phyloP scores from a whole-genome alignment of 2,888 invertebrate genomes.

The Alcis repandata region DNA sequence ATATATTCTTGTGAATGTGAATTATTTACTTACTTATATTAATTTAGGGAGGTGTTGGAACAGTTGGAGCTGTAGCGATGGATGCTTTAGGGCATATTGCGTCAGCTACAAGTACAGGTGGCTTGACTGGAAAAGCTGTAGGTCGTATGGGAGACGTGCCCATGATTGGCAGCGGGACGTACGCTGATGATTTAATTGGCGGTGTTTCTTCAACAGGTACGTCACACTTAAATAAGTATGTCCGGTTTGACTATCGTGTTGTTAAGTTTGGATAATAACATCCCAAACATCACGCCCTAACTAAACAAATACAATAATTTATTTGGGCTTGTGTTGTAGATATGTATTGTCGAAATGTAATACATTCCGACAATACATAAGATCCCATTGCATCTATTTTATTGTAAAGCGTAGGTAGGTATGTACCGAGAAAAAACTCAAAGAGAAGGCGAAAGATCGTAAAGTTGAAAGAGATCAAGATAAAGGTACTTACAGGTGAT shows the following conservation, averaged over 20 bases:
- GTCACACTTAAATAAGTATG: background rate
- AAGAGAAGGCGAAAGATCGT: background rate
- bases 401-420: too few relatives aligned
- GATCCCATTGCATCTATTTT: too few relatives aligned
- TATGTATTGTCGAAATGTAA: too few relatives aligned
- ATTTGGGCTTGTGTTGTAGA: too few relatives aligned
- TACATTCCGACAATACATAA: too few relatives aligned
- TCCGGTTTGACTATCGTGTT: background rate
- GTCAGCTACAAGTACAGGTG: constrained; percentile 94
- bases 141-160: constrained; percentile 94
- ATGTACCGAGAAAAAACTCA: background rate
- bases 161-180: constrained; percentile 91
- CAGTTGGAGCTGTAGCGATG: constrained; percentile 94
- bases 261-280: background rate
- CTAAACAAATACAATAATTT: too few relatives aligned
- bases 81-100: constrained; percentile 91
- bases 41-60: constrained; percentile 88
- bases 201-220: constrained; percentile 93
- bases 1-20: too few relatives aligned
- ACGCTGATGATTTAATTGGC: constrained; percentile 90
- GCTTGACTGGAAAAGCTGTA: constrained; percentile 92
- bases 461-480: background rate
- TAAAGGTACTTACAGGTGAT: background rate
- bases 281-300: background rate
- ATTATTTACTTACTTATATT: background rate